phyloP scores from a whole-genome alignment of 2,113 vertebrate species.

The Chaetops frenatus region DNA sequence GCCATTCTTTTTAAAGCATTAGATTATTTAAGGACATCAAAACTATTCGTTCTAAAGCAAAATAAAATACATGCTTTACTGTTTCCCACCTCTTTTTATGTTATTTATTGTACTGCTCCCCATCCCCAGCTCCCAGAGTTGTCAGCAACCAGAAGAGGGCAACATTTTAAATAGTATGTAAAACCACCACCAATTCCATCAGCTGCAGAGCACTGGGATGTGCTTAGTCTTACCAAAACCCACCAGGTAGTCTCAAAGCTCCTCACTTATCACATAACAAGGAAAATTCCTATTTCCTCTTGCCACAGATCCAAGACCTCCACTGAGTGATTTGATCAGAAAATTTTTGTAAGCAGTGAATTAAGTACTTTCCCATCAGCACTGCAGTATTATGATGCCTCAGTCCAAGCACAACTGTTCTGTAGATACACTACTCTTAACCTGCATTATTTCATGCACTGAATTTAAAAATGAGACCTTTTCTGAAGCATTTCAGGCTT shows the following conservation, averaged over 20 bases:
- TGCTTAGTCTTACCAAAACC: accelerated
- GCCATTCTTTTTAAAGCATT: not conserved
- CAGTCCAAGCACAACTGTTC: not conserved
- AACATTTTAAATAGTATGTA: constrained; percentile 26
- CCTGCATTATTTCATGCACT: not conserved
- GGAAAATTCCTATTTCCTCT: not conserved
- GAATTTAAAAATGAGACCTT: not conserved
- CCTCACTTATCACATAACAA: not conserved
- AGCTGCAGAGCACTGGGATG: not conserved
- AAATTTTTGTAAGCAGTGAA: not conserved
- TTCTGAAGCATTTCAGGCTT: not conserved
- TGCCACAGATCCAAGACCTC: not conserved
- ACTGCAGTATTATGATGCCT: not conserved
- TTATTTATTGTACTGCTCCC: not conserved
- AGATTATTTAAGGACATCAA: not conserved
- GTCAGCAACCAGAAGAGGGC: constrained; percentile 66
- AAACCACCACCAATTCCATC: not conserved
- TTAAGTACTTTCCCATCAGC: not conserved
- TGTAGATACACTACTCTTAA: not conserved
- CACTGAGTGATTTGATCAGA: not conserved
- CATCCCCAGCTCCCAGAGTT: not conserved
- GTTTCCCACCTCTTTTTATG: accelerated
- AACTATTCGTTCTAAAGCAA: not conserved
- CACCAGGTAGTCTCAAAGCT: not conserved
- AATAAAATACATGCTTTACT: not conserved